Evolutionary conservation across 2,888 invertebrate genomes (phyloP).

Genomic region (Odontomyia ornata): DNA sequence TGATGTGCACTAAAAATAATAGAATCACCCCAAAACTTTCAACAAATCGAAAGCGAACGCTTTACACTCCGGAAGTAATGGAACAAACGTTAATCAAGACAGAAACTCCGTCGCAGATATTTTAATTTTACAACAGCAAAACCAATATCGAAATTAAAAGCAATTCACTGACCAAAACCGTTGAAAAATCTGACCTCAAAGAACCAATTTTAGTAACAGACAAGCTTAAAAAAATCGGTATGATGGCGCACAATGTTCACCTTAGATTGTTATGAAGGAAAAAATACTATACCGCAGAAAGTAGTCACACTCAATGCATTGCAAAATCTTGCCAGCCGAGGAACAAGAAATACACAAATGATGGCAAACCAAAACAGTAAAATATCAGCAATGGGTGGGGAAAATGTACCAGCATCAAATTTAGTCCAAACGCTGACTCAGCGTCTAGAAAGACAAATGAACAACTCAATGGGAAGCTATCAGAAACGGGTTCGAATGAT

Average conservation of each 20-base stretch:
- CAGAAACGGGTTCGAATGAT: no score
- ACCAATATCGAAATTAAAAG: no score
- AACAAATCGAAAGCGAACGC: neutral
- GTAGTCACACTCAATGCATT: neutral
- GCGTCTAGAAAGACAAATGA: no score
- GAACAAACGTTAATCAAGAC: slow-evolving; percentile 2
- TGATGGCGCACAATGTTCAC: slow-evolving; percentile 40
- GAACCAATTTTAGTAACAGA: neutral
- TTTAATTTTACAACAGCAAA: neutral
- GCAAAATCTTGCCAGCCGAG: no score
- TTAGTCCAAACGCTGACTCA: no score
- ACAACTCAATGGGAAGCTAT: no score
- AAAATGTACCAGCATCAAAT: no score
- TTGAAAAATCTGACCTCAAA: neutral
- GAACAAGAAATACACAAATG: no score
- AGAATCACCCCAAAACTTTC: neutral
- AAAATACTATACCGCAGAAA: neutral
- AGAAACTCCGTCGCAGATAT: neutral
- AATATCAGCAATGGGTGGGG: no score
- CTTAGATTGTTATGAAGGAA: neutral
- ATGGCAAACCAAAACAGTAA: no score
- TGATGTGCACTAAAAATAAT: neutral
- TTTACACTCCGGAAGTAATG: slow-evolving; percentile 34
- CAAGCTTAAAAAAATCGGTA: slow-evolving; percentile 25
- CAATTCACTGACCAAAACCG: neutral